Base-by-base conservation (phyloP, 2,113 vertebrate genomes). In the Lophius piscatorius region DNA sequence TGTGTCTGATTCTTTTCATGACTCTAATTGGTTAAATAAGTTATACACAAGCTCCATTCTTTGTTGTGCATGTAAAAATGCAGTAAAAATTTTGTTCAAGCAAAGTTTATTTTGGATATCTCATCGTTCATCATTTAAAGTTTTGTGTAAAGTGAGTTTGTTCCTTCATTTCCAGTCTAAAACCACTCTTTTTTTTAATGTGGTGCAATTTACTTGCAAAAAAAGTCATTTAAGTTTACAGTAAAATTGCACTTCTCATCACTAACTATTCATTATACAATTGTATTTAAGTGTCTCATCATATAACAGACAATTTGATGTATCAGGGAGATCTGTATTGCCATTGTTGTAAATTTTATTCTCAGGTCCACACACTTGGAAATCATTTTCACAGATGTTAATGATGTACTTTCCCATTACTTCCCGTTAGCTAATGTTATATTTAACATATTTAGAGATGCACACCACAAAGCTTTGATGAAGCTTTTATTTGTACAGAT, bases 351-450 rank as follows among this genome's bases (percentile, higher is more conserved):
- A 67, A 38, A 52, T 51, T 58, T 46, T 7, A 44, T 46, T 31
- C 14, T 35, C 14, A 9, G 48, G 21, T 26, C 33, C 35, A 31
- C 8, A 22, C 26, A 39, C 48, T 56, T 26, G 11, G 34, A n/a
- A 20, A 45, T 59, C 29, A 20, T 48, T 69, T 59, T 41, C 9
- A n/a, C n/a, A n/a, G n/a, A n/a, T n/a, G n/a, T n/a, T n/a, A n/a
- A n/a, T 44, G 10, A 33, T 33, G 9, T 36, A 44, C 21, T 55
- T 12, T 18, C 18, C 55, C n/a, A n/a, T 39, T n/a, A 9, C 26
- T 28, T 5, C 26, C 26, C 9, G 26, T 2, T 28, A 28, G 5
- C 9, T 28, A 28, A 28, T 28, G 26, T 28, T 28, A 28, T 28
- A 28, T 28, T 6, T 6, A 28, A 2, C 5, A 28, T 8, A 31